phyloP scores from a whole-genome alignment of 2,113 vertebrate species.

The Mastomys coucha region DNA sequence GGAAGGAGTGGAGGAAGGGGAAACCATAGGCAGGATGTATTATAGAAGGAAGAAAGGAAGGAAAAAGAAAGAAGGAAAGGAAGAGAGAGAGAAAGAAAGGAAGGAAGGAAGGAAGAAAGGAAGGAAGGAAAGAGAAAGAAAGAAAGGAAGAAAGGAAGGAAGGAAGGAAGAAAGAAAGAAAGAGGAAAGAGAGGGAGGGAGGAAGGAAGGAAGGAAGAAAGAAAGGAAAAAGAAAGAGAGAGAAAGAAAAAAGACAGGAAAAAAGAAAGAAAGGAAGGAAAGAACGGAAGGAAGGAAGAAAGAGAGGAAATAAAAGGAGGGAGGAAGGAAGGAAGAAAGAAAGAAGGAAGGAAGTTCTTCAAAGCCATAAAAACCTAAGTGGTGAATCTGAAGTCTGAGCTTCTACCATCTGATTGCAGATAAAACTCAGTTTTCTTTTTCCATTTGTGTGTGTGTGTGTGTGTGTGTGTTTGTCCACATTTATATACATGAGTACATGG shows the following conservation, averaged over 20 bases:
- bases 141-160: not conserved
- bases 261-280: not conserved
- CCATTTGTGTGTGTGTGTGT: not conserved
- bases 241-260: no score
- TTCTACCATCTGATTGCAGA: not conserved
- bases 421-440: not conserved
- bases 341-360: not conserved
- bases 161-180: no score
- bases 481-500: no score
- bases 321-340: not conserved
- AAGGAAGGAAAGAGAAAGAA: not conserved
- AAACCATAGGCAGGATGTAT: not conserved
- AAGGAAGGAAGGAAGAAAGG: not conserved
- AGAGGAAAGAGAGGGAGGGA: no score
- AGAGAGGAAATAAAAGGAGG: rapidly evolving
- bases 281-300: no score
- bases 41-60: not conserved
- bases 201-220: no score
- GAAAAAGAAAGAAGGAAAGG: no score
- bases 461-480: not conserved
- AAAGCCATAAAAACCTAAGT: not conserved
- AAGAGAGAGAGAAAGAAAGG: not conserved
- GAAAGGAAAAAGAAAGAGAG: no score
- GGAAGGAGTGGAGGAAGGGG: not conserved
- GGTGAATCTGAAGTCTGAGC: not conserved